phyloP scores from a whole-genome alignment of 2,888 invertebrate genomes.

The Pseudococcus jackbeardsleyi region DNA sequence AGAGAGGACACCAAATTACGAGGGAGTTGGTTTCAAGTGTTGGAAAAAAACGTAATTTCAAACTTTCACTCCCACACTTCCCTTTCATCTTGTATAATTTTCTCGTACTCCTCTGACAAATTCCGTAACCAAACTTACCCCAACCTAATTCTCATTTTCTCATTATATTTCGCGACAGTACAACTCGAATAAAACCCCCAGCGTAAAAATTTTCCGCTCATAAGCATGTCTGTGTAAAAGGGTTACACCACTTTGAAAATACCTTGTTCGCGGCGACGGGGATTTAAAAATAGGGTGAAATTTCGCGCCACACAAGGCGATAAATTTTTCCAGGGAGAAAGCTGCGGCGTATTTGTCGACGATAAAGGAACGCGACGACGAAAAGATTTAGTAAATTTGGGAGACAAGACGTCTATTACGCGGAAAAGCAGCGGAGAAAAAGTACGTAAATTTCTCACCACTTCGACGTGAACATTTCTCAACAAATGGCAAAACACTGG shows the following conservation, averaged over 20 bases:
- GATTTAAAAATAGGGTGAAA: conserved; percentile 1
- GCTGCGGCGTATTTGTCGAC: conserved; percentile 2
- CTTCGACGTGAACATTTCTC: conserved; percentile 24
- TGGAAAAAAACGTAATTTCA: too few species aligned
- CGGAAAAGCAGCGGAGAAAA: not conserved
- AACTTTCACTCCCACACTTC: too few species aligned
- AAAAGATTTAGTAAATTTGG: conserved; percentile 15
- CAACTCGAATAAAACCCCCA: too few species aligned
- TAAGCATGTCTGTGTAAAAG: not conserved
- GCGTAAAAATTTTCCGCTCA: not conserved
- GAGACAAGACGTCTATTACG: conserved; percentile 28
- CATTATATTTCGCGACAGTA: too few species aligned
- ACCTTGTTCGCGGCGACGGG: not conserved
- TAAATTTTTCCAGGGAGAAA: not conserved
- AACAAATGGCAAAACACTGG: conserved; percentile 11
- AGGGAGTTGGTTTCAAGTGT: too few species aligned
- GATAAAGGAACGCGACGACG: conserved; percentile 8
- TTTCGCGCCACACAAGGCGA: not conserved
- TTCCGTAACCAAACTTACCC: too few species aligned
- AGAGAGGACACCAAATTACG: too few species aligned
- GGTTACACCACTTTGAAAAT: not conserved
- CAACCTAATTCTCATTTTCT: too few species aligned
- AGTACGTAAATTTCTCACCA: conserved; percentile 24
- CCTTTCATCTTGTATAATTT: too few species aligned
- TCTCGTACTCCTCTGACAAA: too few species aligned